These are phyloP conservation scores for Condylura cristata DNA, from an alignment of 2,113 vertebrate genomes.

Conservation along the genomic window DNA sequence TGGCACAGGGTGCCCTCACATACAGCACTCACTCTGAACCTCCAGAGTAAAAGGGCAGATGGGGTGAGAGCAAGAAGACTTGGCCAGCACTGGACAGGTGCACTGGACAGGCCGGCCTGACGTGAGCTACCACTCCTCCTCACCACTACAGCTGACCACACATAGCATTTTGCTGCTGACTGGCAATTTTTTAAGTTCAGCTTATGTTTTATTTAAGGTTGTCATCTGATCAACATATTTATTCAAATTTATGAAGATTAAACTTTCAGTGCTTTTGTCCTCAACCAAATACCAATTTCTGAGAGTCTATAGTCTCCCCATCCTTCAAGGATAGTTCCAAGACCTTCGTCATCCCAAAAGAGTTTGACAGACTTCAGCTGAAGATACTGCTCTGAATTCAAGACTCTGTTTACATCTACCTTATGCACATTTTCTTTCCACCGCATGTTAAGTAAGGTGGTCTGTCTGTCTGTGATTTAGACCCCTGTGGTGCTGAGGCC, in stretches of 20 bases:
- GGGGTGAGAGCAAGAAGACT: background rate
- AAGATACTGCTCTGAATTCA: background rate
- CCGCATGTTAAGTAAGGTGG: background rate
- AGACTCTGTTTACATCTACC: background rate
- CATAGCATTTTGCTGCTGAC: background rate
- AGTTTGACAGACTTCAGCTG: background rate
- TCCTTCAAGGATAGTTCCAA: background rate
- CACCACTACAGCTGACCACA: background rate
- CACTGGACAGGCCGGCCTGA: background rate
- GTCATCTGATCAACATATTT: background rate
- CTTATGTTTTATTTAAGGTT: background rate
- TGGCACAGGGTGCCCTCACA: rapidly evolving
- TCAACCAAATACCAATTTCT: background rate
- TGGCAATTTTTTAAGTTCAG: background rate
- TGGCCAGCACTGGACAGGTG: background rate
- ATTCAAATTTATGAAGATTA: constrained; percentile 7
- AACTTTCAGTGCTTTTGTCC: background rate
- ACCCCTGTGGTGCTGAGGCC: background rate
- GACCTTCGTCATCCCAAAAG: background rate
- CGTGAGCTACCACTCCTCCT: background rate
- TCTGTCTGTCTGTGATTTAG: background rate
- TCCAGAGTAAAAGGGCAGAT: background rate
- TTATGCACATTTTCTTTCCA: background rate
- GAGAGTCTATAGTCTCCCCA: background rate
- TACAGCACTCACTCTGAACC: background rate